Conservation (phyloP, 2,113 vertebrate genomes). For the Pterocles orientalis region DNA sequence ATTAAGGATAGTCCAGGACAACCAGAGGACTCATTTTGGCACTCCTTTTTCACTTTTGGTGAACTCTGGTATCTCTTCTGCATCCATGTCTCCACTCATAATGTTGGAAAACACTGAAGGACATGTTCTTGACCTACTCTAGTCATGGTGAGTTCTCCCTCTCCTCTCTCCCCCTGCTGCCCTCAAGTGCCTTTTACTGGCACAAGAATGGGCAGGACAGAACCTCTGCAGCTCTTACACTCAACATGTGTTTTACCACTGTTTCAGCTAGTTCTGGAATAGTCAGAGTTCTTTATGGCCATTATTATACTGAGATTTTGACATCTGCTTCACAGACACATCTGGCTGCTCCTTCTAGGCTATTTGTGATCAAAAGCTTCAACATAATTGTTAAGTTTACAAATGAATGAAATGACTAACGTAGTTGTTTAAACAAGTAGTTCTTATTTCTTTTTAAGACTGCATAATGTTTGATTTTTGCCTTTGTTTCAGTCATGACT, state of each 20-base stretch:
- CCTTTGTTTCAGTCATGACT: not conserved
- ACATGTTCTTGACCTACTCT: not conserved
- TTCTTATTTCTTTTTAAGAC: not conserved
- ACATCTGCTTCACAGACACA: not conserved
- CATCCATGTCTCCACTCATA: not conserved
- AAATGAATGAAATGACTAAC: not conserved
- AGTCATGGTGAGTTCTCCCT: not conserved
- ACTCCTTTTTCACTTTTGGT: not conserved
- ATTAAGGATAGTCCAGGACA: not conserved
- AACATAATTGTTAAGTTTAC: not conserved
- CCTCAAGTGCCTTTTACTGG: not conserved
- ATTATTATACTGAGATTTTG: not conserved
- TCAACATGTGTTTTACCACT: not conserved
- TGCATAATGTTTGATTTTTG: not conserved
- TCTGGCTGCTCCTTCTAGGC: not conserved
- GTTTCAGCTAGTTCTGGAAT: not conserved
- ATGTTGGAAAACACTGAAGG: not conserved
- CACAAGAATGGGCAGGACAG: not conserved
- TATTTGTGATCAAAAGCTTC: not conserved
- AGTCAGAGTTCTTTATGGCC: not conserved
- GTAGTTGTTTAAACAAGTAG: not conserved
- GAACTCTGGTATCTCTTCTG: not conserved
- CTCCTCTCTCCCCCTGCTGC: not conserved
- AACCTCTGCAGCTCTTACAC: not conserved
- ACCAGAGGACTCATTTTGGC: not conserved